A percentile compares a stretch with the other conserved stretches of the same genome.
phyloP scores from a whole-genome alignment of 2,888 invertebrate species.

The Rhodophaea formosa region DNA sequence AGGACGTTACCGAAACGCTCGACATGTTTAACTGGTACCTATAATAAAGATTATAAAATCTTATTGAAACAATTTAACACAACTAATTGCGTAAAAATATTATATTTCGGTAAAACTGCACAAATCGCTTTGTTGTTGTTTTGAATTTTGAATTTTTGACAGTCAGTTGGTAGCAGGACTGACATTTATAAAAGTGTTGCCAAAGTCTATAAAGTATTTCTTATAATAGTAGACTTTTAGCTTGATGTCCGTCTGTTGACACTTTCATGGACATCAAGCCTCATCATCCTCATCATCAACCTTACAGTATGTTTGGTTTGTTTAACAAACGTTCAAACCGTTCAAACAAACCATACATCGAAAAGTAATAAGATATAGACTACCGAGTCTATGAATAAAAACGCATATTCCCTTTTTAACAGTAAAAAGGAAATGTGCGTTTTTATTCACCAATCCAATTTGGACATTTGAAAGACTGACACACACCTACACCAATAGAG shows the following conservation, averaged over 20 bases:
- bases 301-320: no score
- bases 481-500: no score
- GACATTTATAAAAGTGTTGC: not conserved
- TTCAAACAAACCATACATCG: no score
- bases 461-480: no score
- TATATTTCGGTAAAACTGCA: not conserved
- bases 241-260: not conserved
- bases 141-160: not conserved
- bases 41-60: not conserved
- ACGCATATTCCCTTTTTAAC: no score
- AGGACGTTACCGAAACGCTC: constrained; percentile 42
- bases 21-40: constrained; percentile 35
- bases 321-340: no score
- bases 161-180: not conserved
- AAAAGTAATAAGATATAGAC: no score
- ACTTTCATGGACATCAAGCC: no score
- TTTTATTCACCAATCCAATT: no score
- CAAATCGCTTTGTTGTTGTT: not conserved
- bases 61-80: not conserved
- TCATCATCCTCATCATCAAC: no score
- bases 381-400: no score
- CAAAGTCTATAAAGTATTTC: not conserved
- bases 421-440: no score
- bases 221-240: not conserved
- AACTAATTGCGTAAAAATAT: not conserved